These are phyloP conservation scores for Condylostylus longicornis DNA, from an alignment of 1,140 invertebrate genomes.

Conservation along the genomic window DNA sequence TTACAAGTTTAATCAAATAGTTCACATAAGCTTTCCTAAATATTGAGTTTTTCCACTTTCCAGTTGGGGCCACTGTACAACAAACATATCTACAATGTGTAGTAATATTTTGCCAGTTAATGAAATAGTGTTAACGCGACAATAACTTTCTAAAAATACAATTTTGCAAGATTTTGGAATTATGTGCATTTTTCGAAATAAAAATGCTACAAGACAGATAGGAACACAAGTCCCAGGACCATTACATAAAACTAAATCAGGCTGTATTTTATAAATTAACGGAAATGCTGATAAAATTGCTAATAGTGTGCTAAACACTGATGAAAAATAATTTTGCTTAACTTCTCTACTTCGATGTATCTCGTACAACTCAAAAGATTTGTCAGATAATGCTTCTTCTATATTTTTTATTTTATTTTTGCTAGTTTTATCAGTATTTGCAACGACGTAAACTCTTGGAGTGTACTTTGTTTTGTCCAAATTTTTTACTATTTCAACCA, in stretches of 20 bases:
- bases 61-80: conserved; percentile 81
- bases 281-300: conserved; percentile 52
- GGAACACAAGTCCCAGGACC: conserved; percentile 93
- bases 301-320: conserved; percentile 59
- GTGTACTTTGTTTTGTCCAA: conserved; percentile 40
- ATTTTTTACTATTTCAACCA: conserved; percentile 51
- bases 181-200: conserved; percentile 48
- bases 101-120: conserved; percentile 76
- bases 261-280: conserved; percentile 51
- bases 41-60: conserved; percentile 42
- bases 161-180: conserved; percentile 47
- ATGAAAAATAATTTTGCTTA: conserved; percentile 67
- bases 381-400: conserved; percentile 13
- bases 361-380: conserved; percentile 39
- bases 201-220: conserved; percentile 56
- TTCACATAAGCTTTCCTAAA: conserved; percentile 40
- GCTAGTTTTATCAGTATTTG: conserved; percentile 64
- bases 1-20: conserved; percentile 5
- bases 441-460: conserved; percentile 59
- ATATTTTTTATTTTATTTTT: conserved; percentile 10
- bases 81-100: conserved; percentile 64
- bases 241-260: conserved; percentile 76
- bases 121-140: conserved; percentile 76
- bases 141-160: conserved; percentile 88
- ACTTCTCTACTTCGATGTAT: conserved; percentile 79